Base-by-base conservation (phyloP, 2,888 invertebrate genomes). In the Polietes domitor region DNA sequence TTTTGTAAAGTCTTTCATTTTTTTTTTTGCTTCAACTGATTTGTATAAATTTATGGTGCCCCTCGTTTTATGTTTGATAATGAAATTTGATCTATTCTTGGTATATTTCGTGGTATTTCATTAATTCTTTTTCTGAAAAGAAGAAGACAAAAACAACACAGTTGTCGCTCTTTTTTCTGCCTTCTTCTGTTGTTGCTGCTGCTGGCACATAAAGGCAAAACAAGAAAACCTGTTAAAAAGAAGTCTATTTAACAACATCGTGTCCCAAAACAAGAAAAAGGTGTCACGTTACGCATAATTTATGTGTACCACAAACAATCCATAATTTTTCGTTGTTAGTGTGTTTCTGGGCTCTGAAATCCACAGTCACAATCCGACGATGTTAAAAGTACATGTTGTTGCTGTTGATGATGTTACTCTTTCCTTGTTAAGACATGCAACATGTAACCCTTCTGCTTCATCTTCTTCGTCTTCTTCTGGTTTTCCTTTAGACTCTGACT, bases 221-320 rank as follows among this genome's bases (percentile, higher is more conserved):
- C 17, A 63, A 19, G 55, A 75, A 79, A 84, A 81, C 81, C 84
- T 81, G 80, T 78, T 76, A 72, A 81, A 83, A n/a, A n/a, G n/a
- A n/a, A 83, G 70, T 50, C 63, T 76, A 80, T 84, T 80, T 80
- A 84, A 80, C 68, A 84, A 80, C 68, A 72, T 77, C 21, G 61
- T 82, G 77, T 77, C 77, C 75, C 65, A 80, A n/a, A 87, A 89
- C 89, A 89, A 87, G 88, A 87, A 88, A 89, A 90, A 90, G 90
- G 91, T 90, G 91, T 90, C 90, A 88, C 90, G 90, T 90, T 89
- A 90, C 90, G 89, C 89, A 89, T 90, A 91, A 90, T 90, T 91
- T 90, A 90, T 88, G 81, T 68, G 75, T 87, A 82, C 87, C 87
- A 73, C 47, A 78, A 58, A 61, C 55, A 84, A 87, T 86, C 86